Conservation (phyloP, 2,113 vertebrate genomes). For the Neotragus moschatus region DNA sequence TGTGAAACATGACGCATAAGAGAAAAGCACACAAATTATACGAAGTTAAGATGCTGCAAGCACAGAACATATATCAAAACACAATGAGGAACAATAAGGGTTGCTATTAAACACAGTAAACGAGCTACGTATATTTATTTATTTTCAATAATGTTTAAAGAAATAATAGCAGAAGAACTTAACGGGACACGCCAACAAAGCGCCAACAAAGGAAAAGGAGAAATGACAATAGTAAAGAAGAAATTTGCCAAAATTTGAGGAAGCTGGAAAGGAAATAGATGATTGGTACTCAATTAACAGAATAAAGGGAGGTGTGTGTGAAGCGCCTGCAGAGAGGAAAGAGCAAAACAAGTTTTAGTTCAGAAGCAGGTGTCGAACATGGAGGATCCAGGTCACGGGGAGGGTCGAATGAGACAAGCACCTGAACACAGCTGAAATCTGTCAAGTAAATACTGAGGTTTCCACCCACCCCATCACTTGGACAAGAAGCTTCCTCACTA, state of each 20-base stretch:
- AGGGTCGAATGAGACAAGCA: not conserved
- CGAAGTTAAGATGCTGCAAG: not conserved
- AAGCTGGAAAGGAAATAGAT: not conserved
- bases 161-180: not conserved
- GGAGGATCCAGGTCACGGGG: not conserved
- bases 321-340: not conserved
- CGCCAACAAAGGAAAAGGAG: not conserved
- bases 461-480: not conserved
- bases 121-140: not conserved
- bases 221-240: not conserved
- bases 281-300: not conserved
- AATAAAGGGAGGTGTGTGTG: not conserved
- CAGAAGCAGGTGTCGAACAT: rapidly evolving
- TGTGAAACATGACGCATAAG: not conserved
- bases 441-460: not conserved
- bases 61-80: not conserved
- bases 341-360: rapidly evolving
- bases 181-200: not conserved
- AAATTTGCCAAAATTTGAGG: not conserved
- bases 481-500: not conserved
- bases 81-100: not conserved
- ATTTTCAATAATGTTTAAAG: not conserved
- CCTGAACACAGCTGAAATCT: not conserved
- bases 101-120: not conserved
- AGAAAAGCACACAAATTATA: not conserved